These are phyloP conservation scores for Sanderia malayensis DNA, from an alignment of 30 jellyfish, hydroid and myxozoan species.

Conservation along the genomic window DNA sequence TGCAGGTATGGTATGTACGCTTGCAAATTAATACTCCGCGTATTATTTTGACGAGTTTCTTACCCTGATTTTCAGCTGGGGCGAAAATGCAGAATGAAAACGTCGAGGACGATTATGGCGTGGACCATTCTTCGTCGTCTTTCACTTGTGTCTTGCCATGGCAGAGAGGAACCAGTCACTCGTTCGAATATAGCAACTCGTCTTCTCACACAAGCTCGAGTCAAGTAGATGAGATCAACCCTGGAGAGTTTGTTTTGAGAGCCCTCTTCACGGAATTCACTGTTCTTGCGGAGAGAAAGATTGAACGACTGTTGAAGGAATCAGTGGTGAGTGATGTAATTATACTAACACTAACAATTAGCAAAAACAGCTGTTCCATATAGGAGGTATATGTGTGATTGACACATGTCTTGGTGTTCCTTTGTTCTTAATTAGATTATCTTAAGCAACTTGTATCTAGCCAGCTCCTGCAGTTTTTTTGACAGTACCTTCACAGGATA, in stretches of 20 bases:
- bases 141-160: slow-evolving; percentile 55
- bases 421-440: not conserved
- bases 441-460: not conserved
- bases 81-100: not conserved
- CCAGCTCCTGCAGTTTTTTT: not conserved
- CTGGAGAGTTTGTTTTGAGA: slow-evolving; percentile 96
- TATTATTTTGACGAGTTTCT: no score
- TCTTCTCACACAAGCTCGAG: slow-evolving; percentile 8
- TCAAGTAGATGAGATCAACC: slow-evolving; percentile 71
- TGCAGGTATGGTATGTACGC: no score
- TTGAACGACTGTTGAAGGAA: slow-evolving; percentile 88
- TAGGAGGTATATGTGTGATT: no score
- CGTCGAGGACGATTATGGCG: slow-evolving; percentile 12
- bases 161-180: slow-evolving; percentile 50
- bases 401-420: no score
- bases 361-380: no score
- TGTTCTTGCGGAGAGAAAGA: slow-evolving; percentile 85
- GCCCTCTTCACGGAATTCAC: slow-evolving; percentile 94
- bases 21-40: no score
- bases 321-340: slow-evolving; percentile 66
- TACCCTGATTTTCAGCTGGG: no score
- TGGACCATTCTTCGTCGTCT: slow-evolving; percentile 1
- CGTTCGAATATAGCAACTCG: slow-evolving; percentile 20
- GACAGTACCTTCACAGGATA: not conserved
- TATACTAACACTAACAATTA: no score